Base-by-base conservation (phyloP, 2,797 vertebrate genomes). In the Tapera naevia region DNA sequence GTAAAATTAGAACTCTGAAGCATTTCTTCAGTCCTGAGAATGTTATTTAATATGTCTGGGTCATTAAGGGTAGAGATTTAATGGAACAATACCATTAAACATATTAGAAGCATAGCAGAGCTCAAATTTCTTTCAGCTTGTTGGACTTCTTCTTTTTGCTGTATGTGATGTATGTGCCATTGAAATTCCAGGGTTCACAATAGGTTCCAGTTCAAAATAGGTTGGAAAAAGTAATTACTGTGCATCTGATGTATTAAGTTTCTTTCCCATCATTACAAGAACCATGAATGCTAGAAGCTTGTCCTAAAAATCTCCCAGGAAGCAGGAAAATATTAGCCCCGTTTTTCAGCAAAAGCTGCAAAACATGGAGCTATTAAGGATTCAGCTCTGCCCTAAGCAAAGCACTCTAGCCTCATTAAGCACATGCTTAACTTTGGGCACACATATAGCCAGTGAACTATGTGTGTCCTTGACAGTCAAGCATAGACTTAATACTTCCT, bases 351-450 rank as follows among this genome's bases (percentile, higher is more conserved):
- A 54, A 74, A 93, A 94, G 88, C 93, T 91, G 86, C 92, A 90
- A 94, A 95, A 39, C 92, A 83, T 0, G 50, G 91, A 94, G 83
- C 94, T 88, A 41, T 93, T 95, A 93, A 67, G 48, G 80, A 80
- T 84, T 87, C 86, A 58, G 78, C 78, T 76, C 73, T 95, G 95
- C 94, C 94, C 80, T 58, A 57, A 96, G 96, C 86, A 0, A 89
- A 87, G 84, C 53, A 14, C 94, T 94, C 67, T 45, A 94, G 95
- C 93, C 95, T 95, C 94, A 96, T 94, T 94, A 93, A 87, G 94
- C 94, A 96, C 95, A 94, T 21, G 89, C 94, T 94, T 87, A 87
- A 96, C 91, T 96, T 67, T 94, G 88, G 95, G 94, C 95, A 93
- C 67, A 81, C 86, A 90, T 57, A 53, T 43, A 91, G 74, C 46